phyloP scores from a whole-genome alignment of 1,140 invertebrate genomes.

The Camponotus pennsylvanicus region DNA sequence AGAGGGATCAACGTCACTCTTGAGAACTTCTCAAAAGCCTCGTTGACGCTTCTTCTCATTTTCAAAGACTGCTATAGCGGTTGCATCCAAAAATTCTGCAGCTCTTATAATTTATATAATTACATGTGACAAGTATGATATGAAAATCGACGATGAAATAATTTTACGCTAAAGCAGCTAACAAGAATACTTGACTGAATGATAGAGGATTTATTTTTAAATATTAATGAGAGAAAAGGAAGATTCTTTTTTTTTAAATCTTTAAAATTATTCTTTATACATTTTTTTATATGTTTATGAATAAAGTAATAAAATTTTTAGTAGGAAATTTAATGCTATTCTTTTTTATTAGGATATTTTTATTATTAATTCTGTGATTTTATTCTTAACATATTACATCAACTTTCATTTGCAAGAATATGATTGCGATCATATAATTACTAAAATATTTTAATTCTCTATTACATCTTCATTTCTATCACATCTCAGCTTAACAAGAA shows the following conservation, averaged over 20 bases:
- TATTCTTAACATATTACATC: neutral
- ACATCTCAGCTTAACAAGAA: neutral
- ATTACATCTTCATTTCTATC: neutral
- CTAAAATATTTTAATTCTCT: constrained; percentile 14
- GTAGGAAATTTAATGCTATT: neutral
- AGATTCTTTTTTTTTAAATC: neutral
- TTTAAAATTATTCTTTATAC: neutral
- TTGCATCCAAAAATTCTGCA: constrained; percentile 44
- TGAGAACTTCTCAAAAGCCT: constrained; percentile 76
- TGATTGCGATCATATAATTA: neutral
- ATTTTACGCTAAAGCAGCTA: neutral
- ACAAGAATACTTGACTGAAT: neutral
- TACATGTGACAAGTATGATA: neutral
- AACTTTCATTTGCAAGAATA: neutral
- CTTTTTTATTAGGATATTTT: neutral
- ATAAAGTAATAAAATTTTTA: neutral
- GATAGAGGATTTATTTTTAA: neutral
- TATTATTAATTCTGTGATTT: neutral
- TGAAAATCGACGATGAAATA: neutral
- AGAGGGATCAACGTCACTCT: constrained; percentile 80
- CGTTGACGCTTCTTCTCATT: constrained; percentile 63
- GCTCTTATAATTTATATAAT: neutral
- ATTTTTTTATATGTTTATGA: neutral
- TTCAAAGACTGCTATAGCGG: constrained; percentile 63
- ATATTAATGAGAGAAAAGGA: neutral